phyloP scores from a whole-genome alignment of 2,888 invertebrate species.

The Calliphora vomitoria region DNA sequence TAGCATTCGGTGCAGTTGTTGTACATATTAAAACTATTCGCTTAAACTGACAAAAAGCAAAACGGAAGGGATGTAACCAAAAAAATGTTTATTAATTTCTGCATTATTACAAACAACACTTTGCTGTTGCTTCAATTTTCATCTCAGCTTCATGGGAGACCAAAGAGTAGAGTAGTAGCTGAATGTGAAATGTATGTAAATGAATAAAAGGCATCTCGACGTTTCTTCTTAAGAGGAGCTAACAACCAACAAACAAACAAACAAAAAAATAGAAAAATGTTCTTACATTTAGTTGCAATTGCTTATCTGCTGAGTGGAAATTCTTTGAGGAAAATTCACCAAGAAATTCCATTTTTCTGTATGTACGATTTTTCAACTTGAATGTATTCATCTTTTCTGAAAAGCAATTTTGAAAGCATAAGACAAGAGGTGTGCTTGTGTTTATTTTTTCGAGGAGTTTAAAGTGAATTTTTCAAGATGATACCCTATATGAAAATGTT shows the following conservation, averaged over 20 bases:
- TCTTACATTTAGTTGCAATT: conserved; percentile 53
- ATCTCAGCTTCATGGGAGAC: conserved; percentile 5
- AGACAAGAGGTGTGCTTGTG: conserved; percentile 19
- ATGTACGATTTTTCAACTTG: conserved; percentile 32
- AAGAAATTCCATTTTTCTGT: conserved; percentile 30
- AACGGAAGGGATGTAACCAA: neutral
- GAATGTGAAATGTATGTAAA: neutral
- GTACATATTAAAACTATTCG: conserved; percentile 24
- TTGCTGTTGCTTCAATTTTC: conserved; percentile 50
- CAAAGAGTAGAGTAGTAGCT: neutral
- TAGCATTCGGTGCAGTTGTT: conserved; percentile 34
- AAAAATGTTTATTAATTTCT: conserved; percentile 61
- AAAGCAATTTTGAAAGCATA: conserved; percentile 16
- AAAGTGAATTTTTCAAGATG: conserved; percentile 30
- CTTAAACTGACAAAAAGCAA: conserved; percentile 16
- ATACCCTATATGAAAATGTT: neutral
- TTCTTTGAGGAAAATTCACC: conserved; percentile 52
- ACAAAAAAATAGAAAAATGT: neutral
- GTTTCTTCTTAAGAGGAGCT: neutral
- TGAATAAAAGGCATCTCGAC: conserved; percentile 28
- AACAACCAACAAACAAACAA: neutral
- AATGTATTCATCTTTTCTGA: conserved; percentile 38
- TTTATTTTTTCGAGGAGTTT: conserved; percentile 21
- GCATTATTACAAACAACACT: conserved; percentile 59
- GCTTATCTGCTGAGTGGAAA: conserved; percentile 58